Base-by-base conservation (phyloP, 2,113 vertebrate genomes). In the Australoheros scitulus region DNA sequence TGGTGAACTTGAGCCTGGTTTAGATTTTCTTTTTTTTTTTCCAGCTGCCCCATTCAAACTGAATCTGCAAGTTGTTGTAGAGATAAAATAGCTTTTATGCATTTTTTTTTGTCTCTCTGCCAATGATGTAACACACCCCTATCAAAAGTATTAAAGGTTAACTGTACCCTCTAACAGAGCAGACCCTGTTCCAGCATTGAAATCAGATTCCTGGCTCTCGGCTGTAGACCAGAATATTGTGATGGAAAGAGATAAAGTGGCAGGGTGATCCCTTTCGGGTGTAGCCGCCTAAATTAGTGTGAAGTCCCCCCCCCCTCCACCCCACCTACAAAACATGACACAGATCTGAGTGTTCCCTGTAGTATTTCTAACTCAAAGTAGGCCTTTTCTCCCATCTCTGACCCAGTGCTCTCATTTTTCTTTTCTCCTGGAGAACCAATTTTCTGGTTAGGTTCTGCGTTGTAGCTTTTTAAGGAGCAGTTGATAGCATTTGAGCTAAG, bases 341-440 rank as follows among this genome's bases (percentile, higher is more conserved):
- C 78, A 89, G 85, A 86, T 88, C 11, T 29, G 63, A 74, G 61
- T 58, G 55, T 61, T 76, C 81, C 78, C 81, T 70, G 81, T 34
- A 43, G 88, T 77, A 79, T 85, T 77, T 80, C 24, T 61, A 84
- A 80, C 78, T 72, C 72, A 68, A 89, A 90, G 84, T 85, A 85
- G 87, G 77, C 85, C 82, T 85, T 80, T 65, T 41, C 84, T 77
- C 61, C 43, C 36, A 43, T 14, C 52, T 47, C 74, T 85, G 82
- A 88, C 79, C 87, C 77, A 75, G 50, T 79, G 81, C 47, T 29
- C 77, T 10, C 4, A 8, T 80, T 85, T 55, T 57, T 70, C 34
- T 57, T 26, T 50, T 50, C 52, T 29, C 18, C 55, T 20, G 7
- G 77, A 65, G 24, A 72, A 72, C 68, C 47, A 72, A 17, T 52